Conservation (phyloP, 2,888 invertebrate genomes). For the Chaetogeoica ovagalla region DNA sequence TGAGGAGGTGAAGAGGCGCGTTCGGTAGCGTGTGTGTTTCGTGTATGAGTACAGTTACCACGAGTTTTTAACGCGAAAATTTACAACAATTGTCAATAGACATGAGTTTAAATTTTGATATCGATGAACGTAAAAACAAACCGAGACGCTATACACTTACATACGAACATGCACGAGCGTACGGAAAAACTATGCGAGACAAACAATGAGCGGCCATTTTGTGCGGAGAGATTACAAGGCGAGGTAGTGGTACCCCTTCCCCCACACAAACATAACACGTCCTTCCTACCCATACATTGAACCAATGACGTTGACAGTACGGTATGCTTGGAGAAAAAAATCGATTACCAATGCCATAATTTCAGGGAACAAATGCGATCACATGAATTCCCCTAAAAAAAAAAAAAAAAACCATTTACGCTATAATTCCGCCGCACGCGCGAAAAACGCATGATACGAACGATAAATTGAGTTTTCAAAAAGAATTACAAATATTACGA, state of each 20-base stretch:
- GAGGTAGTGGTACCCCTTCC: slow-evolving; percentile 47
- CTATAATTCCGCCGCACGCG: too few species aligned
- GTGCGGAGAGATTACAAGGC: slow-evolving; percentile 36
- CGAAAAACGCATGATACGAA: too few species aligned
- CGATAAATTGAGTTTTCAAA: too few species aligned
- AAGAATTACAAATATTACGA: not conserved
- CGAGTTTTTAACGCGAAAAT: slow-evolving; percentile 25
- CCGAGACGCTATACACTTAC: slow-evolving; percentile 7
- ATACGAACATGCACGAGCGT: slow-evolving; percentile 42
- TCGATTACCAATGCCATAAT: too few species aligned
- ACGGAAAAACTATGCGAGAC: slow-evolving; percentile 46
- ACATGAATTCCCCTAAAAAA: too few species aligned
- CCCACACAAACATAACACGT: not conserved
- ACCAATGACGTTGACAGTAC: slow-evolving; percentile 38
- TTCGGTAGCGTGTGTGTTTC: slow-evolving; percentile 17
- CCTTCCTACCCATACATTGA: not conserved
- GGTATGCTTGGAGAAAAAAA: slow-evolving; percentile 40
- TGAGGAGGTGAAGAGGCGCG: slow-evolving; percentile 44
- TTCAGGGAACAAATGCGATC: too few species aligned
- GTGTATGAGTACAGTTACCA: not conserved
- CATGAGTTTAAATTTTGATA: not conserved
- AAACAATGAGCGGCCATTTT: slow-evolving; percentile 53
- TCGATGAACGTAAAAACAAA: slow-evolving; percentile 13
- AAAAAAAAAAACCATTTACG: too few species aligned
- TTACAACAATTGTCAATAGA: slow-evolving; percentile 1